A percentile compares a stretch with the other conserved stretches of the same genome.
Evolutionary conservation across 2,888 invertebrate genomes (phyloP).

Genomic region (Pimpla rufipes): DNA sequence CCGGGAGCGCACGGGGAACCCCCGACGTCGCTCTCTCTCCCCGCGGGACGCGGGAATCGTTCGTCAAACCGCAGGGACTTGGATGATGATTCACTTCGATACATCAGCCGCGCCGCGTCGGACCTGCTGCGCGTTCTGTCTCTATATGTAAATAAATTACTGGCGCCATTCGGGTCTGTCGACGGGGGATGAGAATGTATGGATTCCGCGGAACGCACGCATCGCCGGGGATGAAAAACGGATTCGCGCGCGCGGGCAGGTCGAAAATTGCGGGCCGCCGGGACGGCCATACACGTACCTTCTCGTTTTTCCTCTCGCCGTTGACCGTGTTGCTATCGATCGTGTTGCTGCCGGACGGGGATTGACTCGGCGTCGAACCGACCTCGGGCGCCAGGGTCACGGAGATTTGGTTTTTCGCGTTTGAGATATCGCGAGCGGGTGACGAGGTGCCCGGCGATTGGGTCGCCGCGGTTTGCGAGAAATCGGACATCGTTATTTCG

Average conservation of each 20-base stretch:
- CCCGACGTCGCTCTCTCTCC: too few species aligned
- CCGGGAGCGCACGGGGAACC: not conserved
- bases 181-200: slow-evolving; percentile 1
- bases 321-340: slow-evolving; percentile 20
- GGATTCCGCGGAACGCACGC: not conserved
- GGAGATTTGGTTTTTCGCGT: slow-evolving; percentile 44
- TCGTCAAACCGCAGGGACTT: slow-evolving; percentile 22
- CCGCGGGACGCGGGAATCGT: slow-evolving; percentile 7
- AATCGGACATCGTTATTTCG: slow-evolving; percentile 40
- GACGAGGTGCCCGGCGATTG: slow-evolving; percentile 51
- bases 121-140: not conserved
- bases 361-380: slow-evolving; percentile 58
- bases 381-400: slow-evolving; percentile 58
- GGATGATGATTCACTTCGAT: slow-evolving; percentile 27
- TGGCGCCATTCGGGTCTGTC: not conserved
- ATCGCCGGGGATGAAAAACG: not conserved
- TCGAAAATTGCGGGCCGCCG: not conserved
- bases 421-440: slow-evolving; percentile 17
- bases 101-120: slow-evolving; percentile 6
- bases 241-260: not conserved
- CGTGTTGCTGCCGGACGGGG: slow-evolving; percentile 37
- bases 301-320: slow-evolving; percentile 48
- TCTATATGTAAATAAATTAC: slow-evolving; percentile 18
- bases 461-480: slow-evolving; percentile 66
- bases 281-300: slow-evolving; percentile 48